Evolutionary conservation across 2,113 vertebrate genomes (phyloP), one percentile per base, ranked within the genome.

Genomic region (Carassius carassius): DNA sequence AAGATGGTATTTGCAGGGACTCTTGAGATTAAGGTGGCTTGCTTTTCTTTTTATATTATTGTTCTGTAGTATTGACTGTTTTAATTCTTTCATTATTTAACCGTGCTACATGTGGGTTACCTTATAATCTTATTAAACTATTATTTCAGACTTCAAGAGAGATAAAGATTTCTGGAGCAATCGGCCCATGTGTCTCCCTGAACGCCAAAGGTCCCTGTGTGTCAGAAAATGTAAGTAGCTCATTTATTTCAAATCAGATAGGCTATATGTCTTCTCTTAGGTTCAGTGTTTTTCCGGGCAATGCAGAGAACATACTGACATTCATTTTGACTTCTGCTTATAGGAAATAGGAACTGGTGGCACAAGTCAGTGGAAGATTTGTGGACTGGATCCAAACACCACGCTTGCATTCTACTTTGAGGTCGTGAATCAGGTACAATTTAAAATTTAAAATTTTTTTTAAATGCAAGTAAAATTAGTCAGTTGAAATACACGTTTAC

Each of bases 321-420:
- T 17, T 32, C 0, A 10, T 14, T 32, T 72, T 82, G 12, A 78
- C 17, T 19, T 82, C 16, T 76, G 7, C 19, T 86, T 76, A 44
- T 87, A 99, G 98, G 98, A 99, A 92, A 98, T 99, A 87, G 98
- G 98, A 86, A 98, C 97, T 4, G 98, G 97, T 63, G 97, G 98
- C 70, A 99, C 98, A 7, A 97, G 96, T 87, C 98, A 99, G 60
- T 99, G 98, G 98, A 99, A 99, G 93, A 96, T 99, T 88, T 99
- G 98, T 86, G 98, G 97, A 83, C 93, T 99, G 89, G 98, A 96
- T 89, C 96, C 94, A 19, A 95, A 90, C 90, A 97, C 97, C 89
- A 99, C 98, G 0, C 91, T 99, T 87, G 98, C 96, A 3, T 91
- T 99, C 32, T 99, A 98, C 92, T 98, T 99, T 83, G 98, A 99